phyloP scores from a whole-genome alignment of 2,113 vertebrate species.

The Mesembrinibis cayennensis region DNA sequence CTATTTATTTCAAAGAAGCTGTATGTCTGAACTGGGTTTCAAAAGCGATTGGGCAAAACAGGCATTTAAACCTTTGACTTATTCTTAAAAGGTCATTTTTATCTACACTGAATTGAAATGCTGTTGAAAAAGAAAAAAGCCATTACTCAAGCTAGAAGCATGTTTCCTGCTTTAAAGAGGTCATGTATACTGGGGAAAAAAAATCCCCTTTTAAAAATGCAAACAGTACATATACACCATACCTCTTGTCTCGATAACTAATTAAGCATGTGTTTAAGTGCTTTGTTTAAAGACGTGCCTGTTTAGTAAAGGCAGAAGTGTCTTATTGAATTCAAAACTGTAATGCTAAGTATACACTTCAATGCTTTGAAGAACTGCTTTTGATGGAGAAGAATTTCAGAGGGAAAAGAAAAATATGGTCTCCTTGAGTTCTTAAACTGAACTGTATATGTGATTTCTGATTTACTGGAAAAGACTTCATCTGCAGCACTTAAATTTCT shows the following conservation, averaged over 20 bases:
- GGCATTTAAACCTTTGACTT: not conserved
- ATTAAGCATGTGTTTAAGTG: constrained; percentile 10
- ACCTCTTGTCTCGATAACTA: not conserved
- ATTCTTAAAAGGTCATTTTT: not conserved
- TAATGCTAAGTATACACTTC: not conserved
- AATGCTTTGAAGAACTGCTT: not conserved
- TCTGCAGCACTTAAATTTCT: not conserved
- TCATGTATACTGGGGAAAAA: not conserved
- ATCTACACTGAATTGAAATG: not conserved
- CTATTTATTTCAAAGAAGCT: not conserved
- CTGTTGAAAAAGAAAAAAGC: not conserved
- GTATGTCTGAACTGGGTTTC: not conserved
- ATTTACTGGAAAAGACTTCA: not conserved
- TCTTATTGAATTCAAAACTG: not conserved
- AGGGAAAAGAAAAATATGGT: not conserved
- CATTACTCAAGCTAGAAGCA: not conserved
- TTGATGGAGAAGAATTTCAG: constrained; percentile 7
- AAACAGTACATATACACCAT: not conserved
- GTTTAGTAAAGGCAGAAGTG: constrained; percentile 4
- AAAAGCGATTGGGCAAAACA: not conserved
- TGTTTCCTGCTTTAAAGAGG: not conserved
- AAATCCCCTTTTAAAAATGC: not conserved
- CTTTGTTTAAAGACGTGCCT: constrained; percentile 21
- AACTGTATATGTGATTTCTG: not conserved
- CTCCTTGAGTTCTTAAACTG: not conserved